phyloP scores from a whole-genome alignment of 2,797 vertebrate species.

The Cryptoblepharus egeriae region DNA sequence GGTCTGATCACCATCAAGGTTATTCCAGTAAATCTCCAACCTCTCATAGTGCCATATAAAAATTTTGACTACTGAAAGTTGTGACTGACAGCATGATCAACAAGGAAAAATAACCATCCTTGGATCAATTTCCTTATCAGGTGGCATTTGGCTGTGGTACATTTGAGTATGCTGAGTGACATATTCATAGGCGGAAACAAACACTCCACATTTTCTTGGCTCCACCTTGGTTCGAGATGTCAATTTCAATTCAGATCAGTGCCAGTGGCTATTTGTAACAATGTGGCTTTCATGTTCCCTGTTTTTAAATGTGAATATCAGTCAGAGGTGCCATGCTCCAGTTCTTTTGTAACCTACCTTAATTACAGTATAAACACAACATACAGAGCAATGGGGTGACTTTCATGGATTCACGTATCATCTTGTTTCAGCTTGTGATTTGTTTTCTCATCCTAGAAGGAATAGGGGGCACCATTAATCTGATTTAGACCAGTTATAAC shows the following conservation, averaged over 20 bases:
- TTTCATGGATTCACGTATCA: constrained; percentile 58
- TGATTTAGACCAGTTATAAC: constrained; percentile 2
- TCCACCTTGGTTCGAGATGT: constrained; percentile 46
- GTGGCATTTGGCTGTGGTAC: not conserved
- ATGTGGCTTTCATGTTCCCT: constrained; percentile 61
- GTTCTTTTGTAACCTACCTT: constrained; percentile 70
- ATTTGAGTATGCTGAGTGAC: constrained; percentile 28
- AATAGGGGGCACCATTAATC: constrained; percentile 22
- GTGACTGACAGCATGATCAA: not conserved
- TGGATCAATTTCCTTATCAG: constrained; percentile 1
- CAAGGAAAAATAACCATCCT: not conserved
- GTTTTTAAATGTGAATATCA: constrained; percentile 50
- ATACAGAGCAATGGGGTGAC: constrained; percentile 45
- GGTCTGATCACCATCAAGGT: not conserved
- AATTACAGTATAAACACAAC: constrained; percentile 73
- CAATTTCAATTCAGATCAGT: constrained; percentile 2
- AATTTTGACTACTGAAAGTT: not conserved
- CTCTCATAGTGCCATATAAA: not conserved
- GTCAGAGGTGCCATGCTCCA: constrained; percentile 59
- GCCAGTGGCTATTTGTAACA: constrained; percentile 59
- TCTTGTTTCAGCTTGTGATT: constrained; percentile 51
- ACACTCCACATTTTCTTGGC: constrained; percentile 42
- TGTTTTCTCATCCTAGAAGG: constrained; percentile 45
- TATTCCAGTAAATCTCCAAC: not conserved
- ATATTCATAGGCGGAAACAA: constrained; percentile 46